These are phyloP conservation scores for Lottia scabra DNA, from an alignment of 2,888 invertebrate species.

Conservation along the genomic window DNA sequence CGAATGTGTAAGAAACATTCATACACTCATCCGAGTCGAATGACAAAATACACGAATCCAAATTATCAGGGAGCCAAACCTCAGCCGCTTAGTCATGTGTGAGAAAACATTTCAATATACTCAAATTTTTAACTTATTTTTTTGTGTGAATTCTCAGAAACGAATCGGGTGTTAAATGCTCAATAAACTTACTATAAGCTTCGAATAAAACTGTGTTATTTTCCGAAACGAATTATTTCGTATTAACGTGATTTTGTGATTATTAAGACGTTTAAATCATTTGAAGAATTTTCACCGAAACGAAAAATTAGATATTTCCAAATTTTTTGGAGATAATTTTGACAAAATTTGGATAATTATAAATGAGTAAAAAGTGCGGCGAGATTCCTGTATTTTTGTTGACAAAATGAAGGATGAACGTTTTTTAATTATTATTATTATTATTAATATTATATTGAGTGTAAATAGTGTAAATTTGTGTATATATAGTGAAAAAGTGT, in stretches of 20 bases:
- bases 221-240: no score
- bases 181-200: constrained; percentile 4
- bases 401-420: neutral
- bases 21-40: constrained; percentile 31
- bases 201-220: neutral
- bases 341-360: no score
- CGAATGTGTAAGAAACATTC: constrained; percentile 42
- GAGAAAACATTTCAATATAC: constrained; percentile 15
- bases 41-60: constrained; percentile 45
- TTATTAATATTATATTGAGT: neutral
- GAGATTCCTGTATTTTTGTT: neutral
- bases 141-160: no score
- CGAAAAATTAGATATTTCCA: no score
- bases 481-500: neutral
- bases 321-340: no score
- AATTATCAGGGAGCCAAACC: constrained; percentile 49
- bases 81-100: constrained; percentile 53
- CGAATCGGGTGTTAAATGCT: neutral
- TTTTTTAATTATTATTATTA: neutral
- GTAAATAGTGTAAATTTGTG: neutral
- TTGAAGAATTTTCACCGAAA: no score
- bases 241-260: no score
- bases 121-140: neutral
- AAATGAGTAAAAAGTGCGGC: neutral
- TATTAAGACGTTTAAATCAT: no score